phyloP scores from a whole-genome alignment of 2,888 invertebrate genomes.

The Rhagonycha lutea region DNA sequence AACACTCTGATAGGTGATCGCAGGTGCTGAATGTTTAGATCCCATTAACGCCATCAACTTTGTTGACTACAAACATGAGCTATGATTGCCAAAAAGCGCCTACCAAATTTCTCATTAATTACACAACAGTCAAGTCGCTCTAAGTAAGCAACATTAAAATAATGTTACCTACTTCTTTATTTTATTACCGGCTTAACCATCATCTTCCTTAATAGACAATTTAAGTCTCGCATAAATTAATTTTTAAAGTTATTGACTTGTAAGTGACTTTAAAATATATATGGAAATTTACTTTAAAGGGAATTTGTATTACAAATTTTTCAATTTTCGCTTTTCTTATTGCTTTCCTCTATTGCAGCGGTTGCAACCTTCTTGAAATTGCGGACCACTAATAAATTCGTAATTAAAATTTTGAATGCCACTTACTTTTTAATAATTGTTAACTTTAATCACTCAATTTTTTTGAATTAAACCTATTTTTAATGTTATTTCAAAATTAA shows the following conservation, averaged over 20 bases:
- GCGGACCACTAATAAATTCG: too few species aligned
- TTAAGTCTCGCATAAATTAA: not conserved
- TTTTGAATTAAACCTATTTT: too few species aligned
- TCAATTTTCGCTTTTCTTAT: not conserved
- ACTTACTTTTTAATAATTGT: too few species aligned
- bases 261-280: not conserved
- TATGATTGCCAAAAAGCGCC: conserved; percentile 31
- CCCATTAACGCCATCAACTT: conserved; percentile 51
- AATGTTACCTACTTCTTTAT: not conserved
- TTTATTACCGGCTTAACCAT: not conserved
- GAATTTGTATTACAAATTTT: not conserved
- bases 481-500: too few species aligned
- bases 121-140: not conserved
- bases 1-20: conserved; percentile 51
- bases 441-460: too few species aligned
- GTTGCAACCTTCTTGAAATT: too few species aligned
- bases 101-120: conserved; percentile 4
- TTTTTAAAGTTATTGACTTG: not conserved
- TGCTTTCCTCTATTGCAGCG: too few species aligned
- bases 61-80: conserved; percentile 36
- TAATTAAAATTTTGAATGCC: too few species aligned
- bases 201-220: not conserved
- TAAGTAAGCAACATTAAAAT: not conserved
- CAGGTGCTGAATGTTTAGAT: conserved; percentile 51
- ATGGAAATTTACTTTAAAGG: not conserved